Base-by-base conservation (phyloP, 2,888 invertebrate species). In the Drosophila suboccidentalis region DNA sequence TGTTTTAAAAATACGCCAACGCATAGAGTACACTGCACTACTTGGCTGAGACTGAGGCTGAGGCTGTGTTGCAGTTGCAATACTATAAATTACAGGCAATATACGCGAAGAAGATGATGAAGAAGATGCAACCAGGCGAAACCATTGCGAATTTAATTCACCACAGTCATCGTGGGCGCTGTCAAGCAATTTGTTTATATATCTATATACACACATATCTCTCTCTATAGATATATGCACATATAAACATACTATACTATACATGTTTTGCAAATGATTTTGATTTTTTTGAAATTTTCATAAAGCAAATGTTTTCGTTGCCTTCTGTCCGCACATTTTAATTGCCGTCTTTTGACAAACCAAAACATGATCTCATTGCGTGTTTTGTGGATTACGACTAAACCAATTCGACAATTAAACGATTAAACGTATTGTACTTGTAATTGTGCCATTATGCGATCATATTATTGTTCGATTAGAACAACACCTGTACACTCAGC, bases 131-230 rank as follows among this genome's bases (percentile, higher is more conserved):
- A 66, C 80, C 65, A 84, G 79, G 75, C 87, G 60, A 80, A 74
- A 60, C 64, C 71, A 44, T 61, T 65, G 36, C 69, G 36, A 80
- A 84, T 86, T 41, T 53, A 80, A 87, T 90, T 90, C 91, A 90
- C 91, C 89, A 86, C 78, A 84, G 66, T 64, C 74, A 68, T 74
- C 78, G 83, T 76, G 80, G 84, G 84, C 71, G 80, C 75, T 74
- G 75, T 71, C 88, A 85, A 75, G 53, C 80, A 78, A 87, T 85
- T 87, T 89, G 82, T 87, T 85, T 87, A 78, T 86, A 43, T 13
- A 19, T 82, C 41, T 1, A 36, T 32, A 51, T 17, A 22, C 55
- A 38, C 32, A 19, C 55, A 38, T 22, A 36, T 22, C 54, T 36
- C 54, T 49, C 32, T 38, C 19, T 55, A n/a, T 15, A 50, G 10